Evolutionary conservation across 2,888 invertebrate genomes (phyloP).

Genomic region (Pachydiplax longipennis): DNA sequence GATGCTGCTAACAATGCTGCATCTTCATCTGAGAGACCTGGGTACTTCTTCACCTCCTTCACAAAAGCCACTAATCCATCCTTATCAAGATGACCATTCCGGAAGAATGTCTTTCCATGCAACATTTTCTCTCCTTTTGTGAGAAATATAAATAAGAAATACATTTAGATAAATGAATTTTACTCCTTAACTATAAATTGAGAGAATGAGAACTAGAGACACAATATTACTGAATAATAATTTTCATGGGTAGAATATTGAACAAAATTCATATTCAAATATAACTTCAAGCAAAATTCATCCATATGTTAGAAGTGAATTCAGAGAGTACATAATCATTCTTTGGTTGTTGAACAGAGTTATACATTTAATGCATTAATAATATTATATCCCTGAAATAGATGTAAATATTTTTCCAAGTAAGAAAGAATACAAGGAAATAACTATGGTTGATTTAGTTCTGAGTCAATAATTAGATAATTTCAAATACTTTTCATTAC

Average conservation of each 20-base stretch:
- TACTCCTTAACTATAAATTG: too few relatives aligned
- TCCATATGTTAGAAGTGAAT: not conserved
- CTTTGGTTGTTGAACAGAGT: not conserved
- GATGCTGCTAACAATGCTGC: constrained; percentile 64
- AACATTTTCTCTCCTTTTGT: constrained; percentile 56
- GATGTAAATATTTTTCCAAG: too few relatives aligned
- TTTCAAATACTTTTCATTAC: not conserved
- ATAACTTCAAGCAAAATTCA: not conserved
- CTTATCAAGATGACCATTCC: constrained; percentile 58
- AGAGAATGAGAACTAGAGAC: too few relatives aligned
- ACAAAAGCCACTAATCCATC: constrained; percentile 60
- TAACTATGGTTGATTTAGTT: not conserved
- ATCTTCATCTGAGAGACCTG: constrained; percentile 64
- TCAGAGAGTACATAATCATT: too few relatives aligned
- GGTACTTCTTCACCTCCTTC: constrained; percentile 62
- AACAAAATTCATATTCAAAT: too few relatives aligned
- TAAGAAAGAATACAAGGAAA: too few relatives aligned
- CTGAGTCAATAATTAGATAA: not conserved
- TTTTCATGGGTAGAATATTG: too few relatives aligned
- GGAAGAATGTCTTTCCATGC: constrained; percentile 55
- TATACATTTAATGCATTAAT: too few relatives aligned
- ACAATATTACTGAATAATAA: too few relatives aligned
- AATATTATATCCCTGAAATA: too few relatives aligned
- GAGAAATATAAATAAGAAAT: not conserved
- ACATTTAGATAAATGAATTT: too few relatives aligned